A percentile compares a stretch with the other conserved stretches of the same genome.
These are phyloP conservation scores for Dicerorhinus sumatrensis DNA, from an alignment of 2,113 vertebrate species.

Conservation along the genomic window DNA sequence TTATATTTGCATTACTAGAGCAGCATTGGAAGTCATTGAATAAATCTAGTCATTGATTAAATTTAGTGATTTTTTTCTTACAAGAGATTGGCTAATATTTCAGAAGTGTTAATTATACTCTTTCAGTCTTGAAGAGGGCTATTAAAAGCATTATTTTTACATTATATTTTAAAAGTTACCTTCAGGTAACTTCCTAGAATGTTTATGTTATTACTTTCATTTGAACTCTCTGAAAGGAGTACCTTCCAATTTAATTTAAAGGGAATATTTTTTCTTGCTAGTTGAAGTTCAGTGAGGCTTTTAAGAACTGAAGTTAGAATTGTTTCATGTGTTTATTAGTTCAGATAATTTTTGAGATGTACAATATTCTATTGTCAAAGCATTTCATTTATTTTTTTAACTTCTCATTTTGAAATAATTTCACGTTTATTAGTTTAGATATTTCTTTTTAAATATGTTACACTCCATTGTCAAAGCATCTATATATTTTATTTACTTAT, in stretches of 20 bases:
- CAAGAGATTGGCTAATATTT: neutral
- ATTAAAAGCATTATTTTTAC: slow-evolving; percentile 19
- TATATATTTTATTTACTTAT: slow-evolving; percentile 8
- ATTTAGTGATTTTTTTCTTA: slow-evolving; percentile 40
- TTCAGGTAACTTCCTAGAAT: slow-evolving; percentile 15
- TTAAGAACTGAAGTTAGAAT: slow-evolving; percentile 40
- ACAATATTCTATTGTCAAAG: neutral
- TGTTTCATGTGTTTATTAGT: neutral
- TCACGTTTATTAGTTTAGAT: neutral
- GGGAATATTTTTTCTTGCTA: slow-evolving; percentile 25
- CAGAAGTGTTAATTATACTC: neutral
- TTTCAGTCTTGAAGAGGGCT: slow-evolving; percentile 36
- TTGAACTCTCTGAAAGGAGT: slow-evolving; percentile 28
- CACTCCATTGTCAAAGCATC: neutral
- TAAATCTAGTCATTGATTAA: slow-evolving; percentile 51
- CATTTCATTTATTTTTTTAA: neutral
- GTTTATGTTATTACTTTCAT: neutral
- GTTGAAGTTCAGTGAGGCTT: neutral
- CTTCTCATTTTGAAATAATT: slow-evolving; percentile 38
- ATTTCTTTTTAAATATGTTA: slow-evolving; percentile 33
- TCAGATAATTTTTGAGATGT: neutral
- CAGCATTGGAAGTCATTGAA: neutral
- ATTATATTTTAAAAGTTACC: slow-evolving; percentile 27
- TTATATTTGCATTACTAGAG: slow-evolving; percentile 33
- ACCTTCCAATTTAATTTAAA: slow-evolving; percentile 29